Evolutionary conservation across 2,888 invertebrate species (phyloP).

Genomic region (Campaea margaritaria): DNA sequence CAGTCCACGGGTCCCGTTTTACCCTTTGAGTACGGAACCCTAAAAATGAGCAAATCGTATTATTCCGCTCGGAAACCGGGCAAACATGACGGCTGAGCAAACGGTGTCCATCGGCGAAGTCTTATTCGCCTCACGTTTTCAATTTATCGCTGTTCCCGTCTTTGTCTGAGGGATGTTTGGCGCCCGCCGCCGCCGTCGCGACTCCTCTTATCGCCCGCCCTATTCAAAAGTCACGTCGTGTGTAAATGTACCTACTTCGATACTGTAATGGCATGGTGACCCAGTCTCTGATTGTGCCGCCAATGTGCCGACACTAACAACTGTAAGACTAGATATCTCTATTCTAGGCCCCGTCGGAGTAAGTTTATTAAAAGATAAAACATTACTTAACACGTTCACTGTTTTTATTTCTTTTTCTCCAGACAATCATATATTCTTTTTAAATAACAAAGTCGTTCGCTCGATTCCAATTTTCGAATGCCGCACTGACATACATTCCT

Average conservation of each 20-base stretch:
- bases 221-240: constrained; percentile 65
- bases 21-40: too few relatives aligned
- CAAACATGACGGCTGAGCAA: constrained; percentile 43
- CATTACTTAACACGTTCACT: too few relatives aligned
- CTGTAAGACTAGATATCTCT: too few relatives aligned
- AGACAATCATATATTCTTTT: too few relatives aligned
- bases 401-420: too few relatives aligned
- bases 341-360: too few relatives aligned
- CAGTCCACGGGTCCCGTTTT: too few relatives aligned
- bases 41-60: constrained; percentile 37
- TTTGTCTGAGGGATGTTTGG: constrained; percentile 57
- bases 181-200: constrained; percentile 59
- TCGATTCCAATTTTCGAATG: too few relatives aligned
- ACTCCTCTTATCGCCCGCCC: constrained; percentile 60
- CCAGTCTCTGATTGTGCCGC: constrained; percentile 30
- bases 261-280: constrained; percentile 50
- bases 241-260: constrained; percentile 48
- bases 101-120: constrained; percentile 49
- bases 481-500: too few relatives aligned
- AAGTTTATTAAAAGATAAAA: too few relatives aligned
- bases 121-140: constrained; percentile 78
- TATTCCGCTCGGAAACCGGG: constrained; percentile 45
- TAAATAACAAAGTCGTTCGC: too few relatives aligned
- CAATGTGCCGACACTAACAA: constrained; percentile 2
- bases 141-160: constrained; percentile 69